These are phyloP conservation scores for Cylloceria caligata DNA, from an alignment of 2,888 invertebrate genomes.

Conservation along the genomic window DNA sequence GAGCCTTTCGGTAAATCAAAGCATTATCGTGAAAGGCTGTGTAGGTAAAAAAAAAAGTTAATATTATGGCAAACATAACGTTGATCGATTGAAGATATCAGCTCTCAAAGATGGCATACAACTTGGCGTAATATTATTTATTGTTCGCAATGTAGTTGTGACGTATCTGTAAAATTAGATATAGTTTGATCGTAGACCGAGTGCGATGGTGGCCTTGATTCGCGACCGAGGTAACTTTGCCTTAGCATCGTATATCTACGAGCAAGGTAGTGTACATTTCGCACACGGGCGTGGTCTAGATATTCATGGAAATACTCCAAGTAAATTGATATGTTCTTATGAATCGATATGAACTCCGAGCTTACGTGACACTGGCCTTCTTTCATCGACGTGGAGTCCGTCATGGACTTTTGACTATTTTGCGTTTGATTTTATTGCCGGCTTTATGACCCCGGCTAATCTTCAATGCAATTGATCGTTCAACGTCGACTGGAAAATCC, in stretches of 20 bases:
- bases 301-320: conserved; percentile 49
- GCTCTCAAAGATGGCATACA: too few species aligned
- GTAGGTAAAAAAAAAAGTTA: too few species aligned
- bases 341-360: conserved; percentile 67
- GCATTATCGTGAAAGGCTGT: too few species aligned
- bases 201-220: conserved; percentile 24
- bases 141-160: not conserved
- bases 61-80: too few species aligned
- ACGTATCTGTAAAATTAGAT: conserved; percentile 20
- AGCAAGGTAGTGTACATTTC: conserved; percentile 5
- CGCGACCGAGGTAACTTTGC: conserved; percentile 10
- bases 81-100: too few species aligned
- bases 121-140: not conserved
- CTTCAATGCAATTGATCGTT: conserved; percentile 19
- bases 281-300: conserved; percentile 52
- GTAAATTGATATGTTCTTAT: conserved; percentile 66
- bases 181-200: conserved; percentile 8
- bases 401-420: conserved; percentile 32
- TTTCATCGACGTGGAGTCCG: conserved; percentile 46
- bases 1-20: too few species aligned
- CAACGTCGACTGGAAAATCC: not conserved
- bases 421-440: conserved; percentile 30
- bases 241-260: not conserved
- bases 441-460: conserved; percentile 16
- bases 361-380: conserved; percentile 67